These are phyloP conservation scores for Mylabris phalerata DNA, from an alignment of 1,140 invertebrate species.

Conservation along the genomic window DNA sequence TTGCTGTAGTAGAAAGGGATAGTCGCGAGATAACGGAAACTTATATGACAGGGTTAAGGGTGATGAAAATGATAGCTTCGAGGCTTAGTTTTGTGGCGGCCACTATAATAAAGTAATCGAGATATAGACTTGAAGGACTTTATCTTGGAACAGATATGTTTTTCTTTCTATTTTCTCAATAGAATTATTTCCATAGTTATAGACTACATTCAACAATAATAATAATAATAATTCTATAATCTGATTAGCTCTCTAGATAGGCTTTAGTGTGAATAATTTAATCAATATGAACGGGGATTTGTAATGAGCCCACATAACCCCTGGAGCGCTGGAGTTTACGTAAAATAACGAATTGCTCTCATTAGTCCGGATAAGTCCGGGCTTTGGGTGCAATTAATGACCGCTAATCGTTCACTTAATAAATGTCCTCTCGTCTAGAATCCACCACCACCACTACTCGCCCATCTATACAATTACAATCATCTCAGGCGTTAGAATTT, in stretches of 20 bases:
- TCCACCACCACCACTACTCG: too few species aligned
- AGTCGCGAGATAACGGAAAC: slow-evolving; percentile 40
- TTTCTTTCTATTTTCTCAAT: too few species aligned
- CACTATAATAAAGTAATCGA: slow-evolving; percentile 37
- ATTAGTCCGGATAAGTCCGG: slow-evolving; percentile 16
- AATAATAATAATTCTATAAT: too few species aligned
- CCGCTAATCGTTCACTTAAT: slow-evolving; percentile 16
- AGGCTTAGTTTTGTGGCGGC: slow-evolving; percentile 38
- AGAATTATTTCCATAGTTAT: too few species aligned
- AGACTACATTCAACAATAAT: too few species aligned
- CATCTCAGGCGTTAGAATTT: too few species aligned
- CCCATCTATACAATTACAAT: too few species aligned
- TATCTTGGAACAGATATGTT: slow-evolving; percentile 1
- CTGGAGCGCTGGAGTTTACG: background rate
- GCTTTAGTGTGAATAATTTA: slow-evolving; percentile 7
- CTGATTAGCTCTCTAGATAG: background rate
- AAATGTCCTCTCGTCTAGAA: background rate
- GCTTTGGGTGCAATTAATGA: slow-evolving; percentile 12
- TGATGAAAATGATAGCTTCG: slow-evolving; percentile 42
- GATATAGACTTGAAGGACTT: slow-evolving; percentile 27
- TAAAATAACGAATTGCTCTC: slow-evolving; percentile 10
- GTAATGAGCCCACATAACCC: slow-evolving; percentile 10
- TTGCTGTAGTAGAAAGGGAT: background rate
- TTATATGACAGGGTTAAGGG: slow-evolving; percentile 46
- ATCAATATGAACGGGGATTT: slow-evolving; percentile 13